Percentiles rank a stretch among this genome's conserved stretches.
Evolutionary conservation across 2,113 vertebrate species (phyloP).

Genomic region (Phylloscopus trochiloides): DNA sequence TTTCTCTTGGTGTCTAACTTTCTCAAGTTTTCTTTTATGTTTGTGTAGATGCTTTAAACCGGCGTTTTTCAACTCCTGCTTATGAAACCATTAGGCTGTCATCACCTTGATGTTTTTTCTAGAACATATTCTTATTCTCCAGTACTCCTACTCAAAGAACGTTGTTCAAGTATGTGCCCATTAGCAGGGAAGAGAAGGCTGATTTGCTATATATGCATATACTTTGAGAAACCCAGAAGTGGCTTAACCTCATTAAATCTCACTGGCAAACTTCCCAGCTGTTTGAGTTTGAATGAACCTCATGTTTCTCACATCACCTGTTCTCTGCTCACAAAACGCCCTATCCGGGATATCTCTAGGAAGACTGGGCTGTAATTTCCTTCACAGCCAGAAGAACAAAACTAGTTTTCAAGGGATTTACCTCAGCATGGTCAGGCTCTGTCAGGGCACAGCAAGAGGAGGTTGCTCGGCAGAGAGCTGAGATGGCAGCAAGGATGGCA

Average conservation of each 20-base stretch:
- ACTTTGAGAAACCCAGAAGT: neutral
- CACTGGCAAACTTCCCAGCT: neutral
- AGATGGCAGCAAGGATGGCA: neutral
- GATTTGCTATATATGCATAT: neutral
- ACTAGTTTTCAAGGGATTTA: neutral
- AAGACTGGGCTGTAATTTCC: neutral
- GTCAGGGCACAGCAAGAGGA: neutral
- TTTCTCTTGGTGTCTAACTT: neutral
- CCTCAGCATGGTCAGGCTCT: neutral
- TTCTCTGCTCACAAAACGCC: neutral
- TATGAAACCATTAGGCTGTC: neutral
- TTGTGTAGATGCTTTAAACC: neutral
- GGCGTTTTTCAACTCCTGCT: neutral
- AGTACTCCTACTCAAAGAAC: neutral
- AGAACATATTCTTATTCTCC: neutral
- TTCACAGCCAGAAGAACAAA: neutral
- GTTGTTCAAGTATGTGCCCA: neutral
- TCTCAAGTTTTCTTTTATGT: neutral
- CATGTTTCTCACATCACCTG: neutral
- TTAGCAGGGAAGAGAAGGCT: neutral
- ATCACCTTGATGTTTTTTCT: neutral
- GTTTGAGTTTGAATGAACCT: neutral
- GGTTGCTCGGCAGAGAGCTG: fast-evolving
- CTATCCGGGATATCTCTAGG: neutral
- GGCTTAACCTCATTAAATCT: neutral